Conservation (phyloP, 2,888 invertebrate genomes). For the Cyaniris semiargus region DNA sequence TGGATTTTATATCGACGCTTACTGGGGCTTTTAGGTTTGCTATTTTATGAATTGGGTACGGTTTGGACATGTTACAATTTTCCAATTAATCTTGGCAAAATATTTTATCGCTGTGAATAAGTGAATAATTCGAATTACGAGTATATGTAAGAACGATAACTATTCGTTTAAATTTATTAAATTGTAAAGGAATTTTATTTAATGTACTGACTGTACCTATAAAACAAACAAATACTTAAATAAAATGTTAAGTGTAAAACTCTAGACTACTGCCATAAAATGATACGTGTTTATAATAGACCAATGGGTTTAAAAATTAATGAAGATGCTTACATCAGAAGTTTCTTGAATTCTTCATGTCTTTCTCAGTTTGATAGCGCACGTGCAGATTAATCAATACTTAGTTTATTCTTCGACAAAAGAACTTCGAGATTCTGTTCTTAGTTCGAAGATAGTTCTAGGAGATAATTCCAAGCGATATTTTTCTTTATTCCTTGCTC, state of each 20-base stretch:
- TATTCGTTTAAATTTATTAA: no score
- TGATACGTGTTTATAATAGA: not conserved
- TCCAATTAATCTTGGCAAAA: not conserved
- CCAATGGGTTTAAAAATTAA: not conserved
- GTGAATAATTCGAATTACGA: not conserved
- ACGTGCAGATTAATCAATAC: constrained; percentile 28
- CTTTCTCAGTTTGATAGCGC: constrained; percentile 20
- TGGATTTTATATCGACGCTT: not conserved
- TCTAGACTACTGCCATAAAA: not conserved
- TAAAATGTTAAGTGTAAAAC: not conserved
- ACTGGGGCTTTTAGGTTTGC: not conserved
- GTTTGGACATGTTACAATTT: not conserved
- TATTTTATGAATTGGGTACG: not conserved
- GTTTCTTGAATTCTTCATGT: constrained; percentile 15
- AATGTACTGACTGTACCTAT: no score
- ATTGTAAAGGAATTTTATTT: no score
- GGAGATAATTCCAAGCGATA: not conserved
- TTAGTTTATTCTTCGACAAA: constrained; percentile 2
- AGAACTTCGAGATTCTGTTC: not conserved
- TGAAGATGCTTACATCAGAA: not conserved
- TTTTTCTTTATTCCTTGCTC: not conserved
- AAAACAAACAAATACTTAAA: not conserved
- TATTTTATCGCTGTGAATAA: not conserved
- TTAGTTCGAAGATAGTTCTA: not conserved
- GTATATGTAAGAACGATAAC: no score